Conservation (phyloP, 1,140 invertebrate genomes). For the Drosophila ohnishii region DNA sequence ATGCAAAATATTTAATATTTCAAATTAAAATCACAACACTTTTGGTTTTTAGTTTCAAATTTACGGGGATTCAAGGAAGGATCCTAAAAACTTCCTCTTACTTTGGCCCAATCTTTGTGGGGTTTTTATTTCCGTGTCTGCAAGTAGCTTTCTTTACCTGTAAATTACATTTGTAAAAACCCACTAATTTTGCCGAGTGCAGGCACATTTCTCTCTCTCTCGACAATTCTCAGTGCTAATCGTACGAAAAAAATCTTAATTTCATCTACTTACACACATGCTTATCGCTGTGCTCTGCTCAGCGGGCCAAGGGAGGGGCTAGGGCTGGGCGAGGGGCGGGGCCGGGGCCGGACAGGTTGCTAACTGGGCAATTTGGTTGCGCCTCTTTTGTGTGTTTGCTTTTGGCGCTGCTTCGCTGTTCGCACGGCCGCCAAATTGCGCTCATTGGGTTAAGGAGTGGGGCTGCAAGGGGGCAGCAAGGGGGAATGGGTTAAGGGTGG, state of each 20-base stretch:
- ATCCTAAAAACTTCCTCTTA: no score
- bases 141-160: not conserved
- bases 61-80: not conserved
- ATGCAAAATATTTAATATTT: not conserved
- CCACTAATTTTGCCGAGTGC: conserved; percentile 10
- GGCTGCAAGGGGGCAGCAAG: not conserved
- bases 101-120: no score
- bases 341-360: conserved; percentile 51
- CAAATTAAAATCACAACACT: no score
- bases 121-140: not conserved
- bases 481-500: conserved; percentile 7
- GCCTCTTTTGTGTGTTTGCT: conserved; percentile 64
- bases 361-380: conserved; percentile 70
- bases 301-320: conserved; percentile 10
- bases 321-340: conserved; percentile 13
- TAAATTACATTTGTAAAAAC: not conserved
- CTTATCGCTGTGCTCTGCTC: conserved; percentile 23
- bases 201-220: not conserved
- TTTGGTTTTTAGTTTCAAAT: not conserved
- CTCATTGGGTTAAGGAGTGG: conserved; percentile 17
- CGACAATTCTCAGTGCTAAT: conserved; percentile 72
- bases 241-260: conserved; percentile 71
- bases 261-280: conserved; percentile 73
- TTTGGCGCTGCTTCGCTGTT: conserved; percentile 66
- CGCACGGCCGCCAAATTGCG: conserved; percentile 52